Evolutionary conservation across 1,140 invertebrate genomes (phyloP).

Genomic region (Mycetomoellerius zeteki): DNA sequence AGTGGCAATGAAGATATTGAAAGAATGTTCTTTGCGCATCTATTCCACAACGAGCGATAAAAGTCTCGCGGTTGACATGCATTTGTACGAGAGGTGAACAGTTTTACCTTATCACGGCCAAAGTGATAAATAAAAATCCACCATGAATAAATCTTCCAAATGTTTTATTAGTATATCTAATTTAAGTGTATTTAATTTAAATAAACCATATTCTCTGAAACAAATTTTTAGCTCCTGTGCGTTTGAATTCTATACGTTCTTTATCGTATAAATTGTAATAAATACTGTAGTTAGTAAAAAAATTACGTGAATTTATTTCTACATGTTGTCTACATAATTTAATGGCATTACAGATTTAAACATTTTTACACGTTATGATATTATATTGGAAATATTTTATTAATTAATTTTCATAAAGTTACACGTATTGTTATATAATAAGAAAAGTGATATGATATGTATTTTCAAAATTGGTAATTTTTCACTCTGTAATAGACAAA

Average conservation of each 20-base stretch:
- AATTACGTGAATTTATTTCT: no score
- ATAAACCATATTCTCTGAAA: not conserved
- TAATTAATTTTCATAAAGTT: no score
- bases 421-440: no score
- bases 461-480: no score
- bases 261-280: not conserved
- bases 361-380: no score
- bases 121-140: no score
- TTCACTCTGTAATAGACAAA: no score
- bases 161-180: not conserved
- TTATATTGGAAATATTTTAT: no score
- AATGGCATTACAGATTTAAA: no score
- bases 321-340: no score
- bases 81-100: constrained; percentile 8
- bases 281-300: no score
- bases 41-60: not conserved
- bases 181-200: not conserved
- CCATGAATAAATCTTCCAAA: not conserved
- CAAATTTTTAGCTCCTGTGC: not conserved
- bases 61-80: constrained; percentile 16
- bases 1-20: not conserved
- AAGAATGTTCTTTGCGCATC: not conserved
- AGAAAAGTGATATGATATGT: no score
- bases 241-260: not conserved
- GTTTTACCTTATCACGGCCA: not conserved